Evolutionary conservation across 2,888 invertebrate species (phyloP).

Genomic region (Zelleria hepariella): DNA sequence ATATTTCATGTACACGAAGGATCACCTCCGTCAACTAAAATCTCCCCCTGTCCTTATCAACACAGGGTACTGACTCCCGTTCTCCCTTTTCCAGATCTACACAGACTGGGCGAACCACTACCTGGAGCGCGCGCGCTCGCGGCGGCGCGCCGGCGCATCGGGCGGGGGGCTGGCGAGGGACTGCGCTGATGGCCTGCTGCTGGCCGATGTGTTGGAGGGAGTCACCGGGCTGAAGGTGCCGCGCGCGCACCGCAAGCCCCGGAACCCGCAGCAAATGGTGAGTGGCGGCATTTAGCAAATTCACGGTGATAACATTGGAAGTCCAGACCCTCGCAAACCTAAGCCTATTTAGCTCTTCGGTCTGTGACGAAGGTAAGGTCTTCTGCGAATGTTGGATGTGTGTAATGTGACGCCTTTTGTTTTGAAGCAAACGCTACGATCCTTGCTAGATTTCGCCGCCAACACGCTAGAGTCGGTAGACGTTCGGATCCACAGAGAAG

Average conservation of each 20-base stretch:
- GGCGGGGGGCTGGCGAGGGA: constrained; percentile 87
- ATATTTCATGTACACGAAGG: too few species aligned
- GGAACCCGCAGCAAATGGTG: constrained; percentile 94
- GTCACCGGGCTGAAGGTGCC: constrained; percentile 86
- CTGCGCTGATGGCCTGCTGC: constrained; percentile 91
- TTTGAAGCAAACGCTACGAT: too few species aligned
- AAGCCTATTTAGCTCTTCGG: too few species aligned
- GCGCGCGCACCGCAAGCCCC: constrained; percentile 82
- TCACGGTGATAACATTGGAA: not conserved
- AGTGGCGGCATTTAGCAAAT: too few species aligned
- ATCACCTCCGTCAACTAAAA: not conserved
- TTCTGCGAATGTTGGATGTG: too few species aligned
- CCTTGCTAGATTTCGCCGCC: too few species aligned
- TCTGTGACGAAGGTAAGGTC: too few species aligned
- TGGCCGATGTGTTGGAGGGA: constrained; percentile 95
- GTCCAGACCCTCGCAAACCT: too few species aligned
- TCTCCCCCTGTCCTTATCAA: not conserved
- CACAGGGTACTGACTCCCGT: not conserved
- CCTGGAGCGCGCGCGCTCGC: constrained; percentile 90
- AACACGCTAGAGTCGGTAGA: too few species aligned
- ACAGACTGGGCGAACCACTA: constrained; percentile 99
- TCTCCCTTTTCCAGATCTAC: constrained; percentile 84
- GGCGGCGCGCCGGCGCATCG: constrained; percentile 80
- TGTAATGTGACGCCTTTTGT: too few species aligned
- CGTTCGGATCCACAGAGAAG: too few species aligned